These are phyloP conservation scores for Emmelina monodactyla DNA, from an alignment of 2,888 invertebrate genomes.

Conservation along the genomic window DNA sequence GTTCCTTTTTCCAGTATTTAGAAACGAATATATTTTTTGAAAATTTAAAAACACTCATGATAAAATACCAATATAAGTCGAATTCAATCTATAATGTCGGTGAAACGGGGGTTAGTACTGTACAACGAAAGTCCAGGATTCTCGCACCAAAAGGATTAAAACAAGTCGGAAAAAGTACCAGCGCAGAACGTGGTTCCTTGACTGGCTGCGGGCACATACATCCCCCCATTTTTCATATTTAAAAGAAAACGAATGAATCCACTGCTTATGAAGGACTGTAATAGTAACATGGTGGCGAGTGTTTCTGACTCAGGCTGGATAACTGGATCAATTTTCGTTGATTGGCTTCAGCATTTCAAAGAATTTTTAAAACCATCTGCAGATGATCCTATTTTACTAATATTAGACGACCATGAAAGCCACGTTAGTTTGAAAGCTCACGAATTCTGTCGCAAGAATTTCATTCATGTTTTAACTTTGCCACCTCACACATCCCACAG, in stretches of 20 bases:
- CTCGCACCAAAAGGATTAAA: constrained; percentile 13
- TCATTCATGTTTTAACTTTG: constrained; percentile 17
- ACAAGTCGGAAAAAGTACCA: constrained; percentile 14
- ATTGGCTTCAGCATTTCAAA: constrained; percentile 5
- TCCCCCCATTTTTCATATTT: constrained; percentile 16
- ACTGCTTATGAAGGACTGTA: constrained; percentile 12
- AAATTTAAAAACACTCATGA: neutral
- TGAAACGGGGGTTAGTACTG: constrained; percentile 11
- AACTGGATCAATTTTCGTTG: neutral
- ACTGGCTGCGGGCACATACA: constrained; percentile 13
- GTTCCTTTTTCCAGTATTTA: too few relatives aligned
- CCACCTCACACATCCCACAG: constrained; percentile 19
- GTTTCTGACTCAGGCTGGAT: constrained; percentile 5
- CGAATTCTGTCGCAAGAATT: constrained; percentile 17
- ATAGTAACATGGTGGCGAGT: constrained; percentile 6
- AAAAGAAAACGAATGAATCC: constrained; percentile 14
- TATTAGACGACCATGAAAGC: constrained; percentile 11
- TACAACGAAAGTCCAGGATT: constrained; percentile 12
- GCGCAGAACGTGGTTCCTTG: constrained; percentile 12
- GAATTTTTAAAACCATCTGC: constrained; percentile 1
- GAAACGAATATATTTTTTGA: too few relatives aligned
- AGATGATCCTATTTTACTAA: constrained; percentile 7
- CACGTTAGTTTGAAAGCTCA: constrained; percentile 17
- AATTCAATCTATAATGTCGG: constrained; percentile 15
- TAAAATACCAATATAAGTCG: constrained; percentile 5